Conservation (phyloP, 2,888 invertebrate species). For the Deilephila porcellus region DNA sequence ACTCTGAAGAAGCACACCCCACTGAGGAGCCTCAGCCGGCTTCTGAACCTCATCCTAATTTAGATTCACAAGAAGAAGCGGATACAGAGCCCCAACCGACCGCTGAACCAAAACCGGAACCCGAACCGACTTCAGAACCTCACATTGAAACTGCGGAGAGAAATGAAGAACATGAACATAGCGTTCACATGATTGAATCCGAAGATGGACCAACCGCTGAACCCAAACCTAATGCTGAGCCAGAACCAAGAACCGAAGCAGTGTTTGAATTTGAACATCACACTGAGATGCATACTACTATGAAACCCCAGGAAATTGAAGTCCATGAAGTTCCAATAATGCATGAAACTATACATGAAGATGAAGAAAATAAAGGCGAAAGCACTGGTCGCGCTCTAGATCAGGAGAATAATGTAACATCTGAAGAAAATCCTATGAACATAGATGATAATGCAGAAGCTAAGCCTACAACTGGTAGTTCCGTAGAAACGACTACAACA, state of each 20-base stretch:
- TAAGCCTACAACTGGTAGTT: constrained; percentile 39
- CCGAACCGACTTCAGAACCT: constrained; percentile 32
- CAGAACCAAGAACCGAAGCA: constrained; percentile 35
- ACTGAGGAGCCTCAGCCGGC: constrained; percentile 46
- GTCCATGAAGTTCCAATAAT: neutral
- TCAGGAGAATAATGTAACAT: constrained; percentile 34
- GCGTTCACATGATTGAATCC: neutral
- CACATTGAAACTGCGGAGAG: constrained; percentile 31
- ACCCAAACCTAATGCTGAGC: constrained; percentile 56
- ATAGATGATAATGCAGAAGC: constrained; percentile 44
- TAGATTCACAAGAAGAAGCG: constrained; percentile 29
- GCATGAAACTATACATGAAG: constrained; percentile 33
- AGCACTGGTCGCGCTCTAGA: constrained; percentile 17
- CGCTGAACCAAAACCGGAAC: constrained; percentile 35
- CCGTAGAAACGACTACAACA: constrained; percentile 51
- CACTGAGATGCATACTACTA: constrained; percentile 31
- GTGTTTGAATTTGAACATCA: constrained; percentile 1
- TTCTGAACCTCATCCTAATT: constrained; percentile 26
- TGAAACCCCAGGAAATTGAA: constrained; percentile 38
- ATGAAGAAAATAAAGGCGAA: constrained; percentile 33
- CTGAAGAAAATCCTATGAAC: constrained; percentile 45
- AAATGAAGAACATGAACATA: constrained; percentile 25
- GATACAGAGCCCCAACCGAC: constrained; percentile 29
- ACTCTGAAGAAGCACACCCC: constrained; percentile 56
- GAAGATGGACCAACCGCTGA: constrained; percentile 46